Conservation (phyloP, 1,140 invertebrate genomes). For the Magallana ariakensis region DNA sequence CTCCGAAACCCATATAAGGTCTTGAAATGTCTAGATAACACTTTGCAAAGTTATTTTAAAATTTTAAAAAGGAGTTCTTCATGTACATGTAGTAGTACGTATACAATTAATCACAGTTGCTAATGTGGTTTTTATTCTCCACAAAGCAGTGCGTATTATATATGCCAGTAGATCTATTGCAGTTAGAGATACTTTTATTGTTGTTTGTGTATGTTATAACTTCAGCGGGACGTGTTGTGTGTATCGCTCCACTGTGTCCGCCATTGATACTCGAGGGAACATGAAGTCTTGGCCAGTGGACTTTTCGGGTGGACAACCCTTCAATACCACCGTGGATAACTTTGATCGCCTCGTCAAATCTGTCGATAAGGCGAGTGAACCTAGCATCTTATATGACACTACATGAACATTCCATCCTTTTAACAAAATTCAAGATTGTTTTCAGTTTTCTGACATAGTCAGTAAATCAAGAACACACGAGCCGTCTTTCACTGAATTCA, state of each 20-base stretch:
- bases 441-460: background rate
- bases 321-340: background rate
- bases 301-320: conserved; percentile 2
- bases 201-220: background rate
- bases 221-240: conserved; percentile 18
- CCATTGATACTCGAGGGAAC: background rate
- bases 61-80: background rate
- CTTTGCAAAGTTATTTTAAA: background rate
- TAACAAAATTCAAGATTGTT: background rate
- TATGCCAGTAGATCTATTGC: background rate
- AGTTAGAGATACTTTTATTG: background rate
- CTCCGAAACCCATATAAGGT: no score
- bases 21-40: background rate
- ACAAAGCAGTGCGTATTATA: background rate
- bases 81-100: background rate
- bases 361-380: background rate
- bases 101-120: no score
- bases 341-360: conserved; percentile 11
- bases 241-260: background rate
- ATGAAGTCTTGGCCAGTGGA: background rate
- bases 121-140: background rate
- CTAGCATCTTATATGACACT: no score
- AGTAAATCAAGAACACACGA: no score
- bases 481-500: no score
- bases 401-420: background rate